These are phyloP conservation scores for Camptogramma bilineatum DNA, from an alignment of 2,888 invertebrate species.

Conservation along the genomic window DNA sequence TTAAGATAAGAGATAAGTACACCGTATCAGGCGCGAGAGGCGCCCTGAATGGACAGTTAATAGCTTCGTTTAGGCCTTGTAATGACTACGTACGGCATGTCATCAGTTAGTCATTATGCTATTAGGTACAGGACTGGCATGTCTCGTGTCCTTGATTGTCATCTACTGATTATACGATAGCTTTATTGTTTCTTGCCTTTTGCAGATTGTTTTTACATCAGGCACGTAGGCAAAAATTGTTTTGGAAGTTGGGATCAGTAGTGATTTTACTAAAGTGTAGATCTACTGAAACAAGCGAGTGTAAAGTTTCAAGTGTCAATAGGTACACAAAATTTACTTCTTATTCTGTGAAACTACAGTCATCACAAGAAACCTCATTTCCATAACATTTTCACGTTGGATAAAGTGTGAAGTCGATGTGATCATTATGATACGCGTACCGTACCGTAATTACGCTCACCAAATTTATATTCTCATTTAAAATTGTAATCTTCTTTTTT, in stretches of 20 bases:
- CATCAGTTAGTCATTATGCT: conserved; percentile 35
- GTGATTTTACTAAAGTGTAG: background rate
- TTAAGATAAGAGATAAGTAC: conserved; percentile 83
- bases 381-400: conserved; percentile 28
- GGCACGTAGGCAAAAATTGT: conserved; percentile 7
- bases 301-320: background rate
- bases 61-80: conserved; percentile 39
- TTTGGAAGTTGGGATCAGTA: background rate
- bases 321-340: background rate
- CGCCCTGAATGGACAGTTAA: conserved; percentile 64
- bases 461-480: conserved; percentile 38
- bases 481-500: conserved; percentile 38
- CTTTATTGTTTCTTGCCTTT: conserved; percentile 11
- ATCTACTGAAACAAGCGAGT: background rate
- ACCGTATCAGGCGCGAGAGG: conserved; percentile 60
- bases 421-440: conserved; percentile 34
- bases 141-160: conserved; percentile 25
- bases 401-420: conserved; percentile 32
- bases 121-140: conserved; percentile 24
- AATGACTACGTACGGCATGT: conserved; percentile 39
- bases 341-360: conserved; percentile 18
- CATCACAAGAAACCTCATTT: conserved; percentile 29
- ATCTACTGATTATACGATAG: conserved; percentile 27
- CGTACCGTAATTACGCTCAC: conserved; percentile 36
- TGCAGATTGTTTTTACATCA: conserved; percentile 15